Evolutionary conservation across 2,797 vertebrate genomes (phyloP), one percentile per base, ranked within the genome.

Genomic region (Eulemur mongoz): DNA sequence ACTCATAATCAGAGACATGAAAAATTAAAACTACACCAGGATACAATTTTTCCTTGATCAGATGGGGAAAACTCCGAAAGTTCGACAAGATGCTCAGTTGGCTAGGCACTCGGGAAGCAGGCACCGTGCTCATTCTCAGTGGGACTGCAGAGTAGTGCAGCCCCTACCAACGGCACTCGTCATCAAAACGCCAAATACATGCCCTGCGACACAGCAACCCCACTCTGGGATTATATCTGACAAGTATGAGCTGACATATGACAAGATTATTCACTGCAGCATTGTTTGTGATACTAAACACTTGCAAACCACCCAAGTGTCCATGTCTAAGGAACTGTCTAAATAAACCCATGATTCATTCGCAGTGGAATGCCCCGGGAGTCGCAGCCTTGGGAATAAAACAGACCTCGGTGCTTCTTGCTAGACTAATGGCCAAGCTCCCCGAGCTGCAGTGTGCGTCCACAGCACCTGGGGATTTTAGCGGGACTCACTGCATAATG

Each of bases 31-130:
- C 59, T 50, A 59, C 67, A 30, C 43, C 6, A 70, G 79, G 57
- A 25, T 3, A 52, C 18, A 73, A 75, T 70, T 75, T 91, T 90
- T 82, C 25, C n/a, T 78, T 25, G 14, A 76, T 93, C 54, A 27
- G 67, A 89, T 15, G 83, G 75, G 70, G 72, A 89, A 79, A 88
- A 67, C 27, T 94, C 61, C 70, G 27, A n/a, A 85, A 79, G 45
- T 73, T 40, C 75, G 78, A 75, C 40, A 14, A 59, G 84, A 50
- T 14, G 5, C 30, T 63, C 40, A 23, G 4, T 32, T 45, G 70
- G 43, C 20, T 11, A 3, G 14, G 54, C 0, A 3, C 59, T 54
- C 54, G 38, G 59, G n/a, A 85, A 12, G 30, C 38, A 52, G 73
- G 52, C 12, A 8, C 23, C 35, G 35, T 13, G 27, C 45, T 85